Evolutionary conservation across 2,888 invertebrate species (phyloP).

Genomic region (Stratiomys singularior): DNA sequence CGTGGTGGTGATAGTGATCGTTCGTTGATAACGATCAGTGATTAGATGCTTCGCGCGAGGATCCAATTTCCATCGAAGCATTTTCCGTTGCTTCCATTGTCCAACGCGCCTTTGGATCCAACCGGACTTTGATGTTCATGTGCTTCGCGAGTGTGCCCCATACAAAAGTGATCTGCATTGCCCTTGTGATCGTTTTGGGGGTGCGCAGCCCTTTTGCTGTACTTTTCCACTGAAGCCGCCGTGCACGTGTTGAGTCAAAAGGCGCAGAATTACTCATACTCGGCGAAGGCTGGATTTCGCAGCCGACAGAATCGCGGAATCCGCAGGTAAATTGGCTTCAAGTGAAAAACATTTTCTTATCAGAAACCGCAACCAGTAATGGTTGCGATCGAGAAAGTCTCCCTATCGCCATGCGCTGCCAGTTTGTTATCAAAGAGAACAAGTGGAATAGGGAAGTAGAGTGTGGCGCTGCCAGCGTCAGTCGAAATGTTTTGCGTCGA

Average conservation of each 20-base stretch:
- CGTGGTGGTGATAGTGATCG: background rate
- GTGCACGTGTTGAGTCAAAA: no score
- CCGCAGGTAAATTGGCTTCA: background rate
- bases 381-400: background rate
- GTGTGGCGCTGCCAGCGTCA: background rate
- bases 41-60: constrained; percentile 13
- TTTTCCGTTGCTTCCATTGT: background rate
- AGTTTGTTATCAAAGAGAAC: constrained; percentile 29
- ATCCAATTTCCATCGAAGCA: background rate
- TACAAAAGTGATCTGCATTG: background rate
- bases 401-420: background rate
- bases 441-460: background rate
- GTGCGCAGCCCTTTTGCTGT: background rate
- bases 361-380: background rate
- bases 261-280: no score
- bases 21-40: background rate
- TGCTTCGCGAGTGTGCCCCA: background rate
- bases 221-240: background rate
- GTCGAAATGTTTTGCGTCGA: background rate
- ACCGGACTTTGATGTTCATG: constrained; percentile 1
- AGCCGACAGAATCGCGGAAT: no score
- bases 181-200: constrained; percentile 1
- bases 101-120: background rate
- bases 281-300: no score
- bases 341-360: constrained; percentile 32